Evolutionary conservation across 2,888 invertebrate genomes (phyloP).

Genomic region (Cinara cedri): DNA sequence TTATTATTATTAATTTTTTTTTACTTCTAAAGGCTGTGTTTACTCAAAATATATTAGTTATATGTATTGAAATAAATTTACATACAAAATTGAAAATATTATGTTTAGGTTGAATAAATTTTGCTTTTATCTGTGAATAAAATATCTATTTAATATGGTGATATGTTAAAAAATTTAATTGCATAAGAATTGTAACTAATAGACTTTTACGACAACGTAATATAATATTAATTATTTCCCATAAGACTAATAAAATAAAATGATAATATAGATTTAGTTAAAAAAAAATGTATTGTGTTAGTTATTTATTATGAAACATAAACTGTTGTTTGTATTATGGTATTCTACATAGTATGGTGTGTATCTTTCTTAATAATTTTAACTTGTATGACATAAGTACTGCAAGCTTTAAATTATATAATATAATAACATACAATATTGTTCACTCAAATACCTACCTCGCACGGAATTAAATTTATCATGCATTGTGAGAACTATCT

Average conservation of each 20-base stretch:
- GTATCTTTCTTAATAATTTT: no score
- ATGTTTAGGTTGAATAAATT: not conserved
- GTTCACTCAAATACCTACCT: no score
- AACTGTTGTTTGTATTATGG: no score
- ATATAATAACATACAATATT: no score
- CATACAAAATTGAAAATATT: not conserved
- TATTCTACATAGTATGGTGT: no score
- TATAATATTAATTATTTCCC: not conserved
- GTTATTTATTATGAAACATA: not conserved
- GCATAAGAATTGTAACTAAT: conserved; percentile 23
- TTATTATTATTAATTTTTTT: conserved; percentile 4
- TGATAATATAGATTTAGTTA: conserved; percentile 11
- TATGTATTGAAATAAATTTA: not conserved
- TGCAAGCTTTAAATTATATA: no score
- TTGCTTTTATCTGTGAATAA: conserved; percentile 32
- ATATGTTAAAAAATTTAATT: conserved; percentile 19
- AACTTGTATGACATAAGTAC: no score
- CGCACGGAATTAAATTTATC: not conserved
- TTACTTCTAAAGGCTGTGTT: conserved; percentile 35
- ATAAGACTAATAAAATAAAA: conserved; percentile 34
- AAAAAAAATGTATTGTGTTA: not conserved
- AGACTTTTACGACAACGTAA: conserved; percentile 22
- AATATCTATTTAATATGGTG: not conserved
- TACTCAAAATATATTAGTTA: conserved; percentile 4
- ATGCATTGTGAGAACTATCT: not conserved